Conservation (phyloP, 2,888 invertebrate species). For the Acheta domesticus region DNA sequence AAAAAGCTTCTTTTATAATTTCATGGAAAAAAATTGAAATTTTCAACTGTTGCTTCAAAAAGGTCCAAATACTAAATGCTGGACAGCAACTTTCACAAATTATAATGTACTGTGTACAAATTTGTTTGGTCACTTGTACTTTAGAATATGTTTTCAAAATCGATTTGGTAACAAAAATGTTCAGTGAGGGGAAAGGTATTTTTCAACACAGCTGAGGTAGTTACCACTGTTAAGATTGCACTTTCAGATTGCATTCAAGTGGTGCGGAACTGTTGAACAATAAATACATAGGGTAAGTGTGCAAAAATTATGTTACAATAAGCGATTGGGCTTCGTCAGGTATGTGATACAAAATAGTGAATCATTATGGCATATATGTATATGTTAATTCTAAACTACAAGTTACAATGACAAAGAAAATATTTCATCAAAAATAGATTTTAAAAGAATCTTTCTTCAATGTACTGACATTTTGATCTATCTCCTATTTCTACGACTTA, state of each 20-base stretch:
- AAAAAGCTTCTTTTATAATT: neutral
- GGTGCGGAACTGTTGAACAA: neutral
- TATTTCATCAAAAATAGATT: conserved; percentile 6
- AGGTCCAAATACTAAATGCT: neutral
- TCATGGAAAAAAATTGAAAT: neutral
- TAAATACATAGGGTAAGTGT: neutral
- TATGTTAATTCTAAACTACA: neutral
- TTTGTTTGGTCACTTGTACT: conserved; percentile 10
- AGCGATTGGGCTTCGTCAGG: neutral
- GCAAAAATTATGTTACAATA: neutral
- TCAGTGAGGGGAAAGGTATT: neutral
- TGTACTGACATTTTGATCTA: neutral
- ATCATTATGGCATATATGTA: neutral
- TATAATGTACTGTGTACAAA: neutral
- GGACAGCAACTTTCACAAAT: conserved; percentile 18
- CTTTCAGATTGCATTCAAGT: neutral
- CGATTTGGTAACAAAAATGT: neutral
- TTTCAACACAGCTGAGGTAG: conserved; percentile 7
- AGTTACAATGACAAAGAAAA: conserved; percentile 9
- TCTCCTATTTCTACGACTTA: neutral
- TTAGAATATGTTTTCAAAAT: conserved; percentile 18
- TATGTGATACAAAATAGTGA: neutral
- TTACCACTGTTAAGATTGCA: neutral
- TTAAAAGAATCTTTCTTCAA: neutral
- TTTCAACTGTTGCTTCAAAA: neutral